Base-by-base conservation (phyloP, 2,888 invertebrate species). In the Hofmannophila pseudospretella region DNA sequence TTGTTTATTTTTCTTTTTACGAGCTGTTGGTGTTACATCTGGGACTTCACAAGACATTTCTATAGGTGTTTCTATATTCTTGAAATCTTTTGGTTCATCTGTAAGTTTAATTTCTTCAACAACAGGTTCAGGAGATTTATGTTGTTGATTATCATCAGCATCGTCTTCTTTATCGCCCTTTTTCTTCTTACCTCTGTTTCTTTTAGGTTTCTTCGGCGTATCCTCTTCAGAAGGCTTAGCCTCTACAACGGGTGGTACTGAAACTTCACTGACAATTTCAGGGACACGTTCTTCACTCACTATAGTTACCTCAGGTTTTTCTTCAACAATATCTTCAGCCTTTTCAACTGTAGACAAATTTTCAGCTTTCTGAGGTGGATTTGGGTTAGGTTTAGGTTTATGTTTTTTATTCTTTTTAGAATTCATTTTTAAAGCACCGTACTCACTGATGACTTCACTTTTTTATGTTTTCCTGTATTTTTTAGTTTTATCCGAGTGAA, bases 161-260 rank as follows among this genome's bases (percentile, higher is more conserved):
- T 46, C 46, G 13, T 58, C 54, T 33, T 40, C 49, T 44, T 57
- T 56, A 9, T 60, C 64, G 14, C 63, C 51, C 36, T 75, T 75
- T 46, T 82, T 86, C 51, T 86, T 88, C 45, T 84, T 85, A 41
- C 75, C 74, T 63, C 75, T 69, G 34, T 73, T 80, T 43, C 88
- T 59, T 53, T 87, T 86, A 0, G 88, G 88, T 56, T 85, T 86
- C n/a, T 78, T 77, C 1, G 87, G 88, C 10, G 56, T 54, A 36
- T 68, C 66, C 39, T 55, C 61, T 34, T 58, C 60, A 9, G 27
- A 9, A 11, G 41, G 14, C 35, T 47, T 45, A 41, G 47, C 33
- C 27, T 51, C 49, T 8, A 30, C 22, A 7, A 31, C 34, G 25
- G 41, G 29, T 7, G 40, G n/a, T 28, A 38, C 23, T 11, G 54